Evolutionary conservation across 2,797 vertebrate genomes (phyloP).

Genomic region (Anomalospiza imberbis): DNA sequence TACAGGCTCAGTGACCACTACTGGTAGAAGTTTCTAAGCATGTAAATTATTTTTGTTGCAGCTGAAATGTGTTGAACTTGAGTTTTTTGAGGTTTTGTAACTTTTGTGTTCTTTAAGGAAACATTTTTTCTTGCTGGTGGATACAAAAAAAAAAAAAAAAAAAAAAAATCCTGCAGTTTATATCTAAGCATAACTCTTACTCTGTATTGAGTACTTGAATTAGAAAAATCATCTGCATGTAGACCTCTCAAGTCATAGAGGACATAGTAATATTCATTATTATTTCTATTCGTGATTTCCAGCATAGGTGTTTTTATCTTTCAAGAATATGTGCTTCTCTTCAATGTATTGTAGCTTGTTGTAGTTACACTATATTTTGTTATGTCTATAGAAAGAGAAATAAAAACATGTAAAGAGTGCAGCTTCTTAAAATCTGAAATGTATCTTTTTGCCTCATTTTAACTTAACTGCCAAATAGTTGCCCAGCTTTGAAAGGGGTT

Average conservation of each 20-base stretch:
- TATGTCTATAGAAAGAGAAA: not conserved
- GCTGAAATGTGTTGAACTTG: not conserved
- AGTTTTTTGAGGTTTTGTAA: not conserved
- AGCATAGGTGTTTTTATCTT: not conserved
- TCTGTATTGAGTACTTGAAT: not conserved
- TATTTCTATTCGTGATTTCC: not conserved
- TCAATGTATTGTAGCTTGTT: not conserved
- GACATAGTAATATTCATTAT: not conserved
- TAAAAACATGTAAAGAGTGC: not conserved
- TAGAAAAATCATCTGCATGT: not conserved
- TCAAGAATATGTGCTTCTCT: not conserved
- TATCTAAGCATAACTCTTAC: not conserved
- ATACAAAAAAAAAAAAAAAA: not conserved
- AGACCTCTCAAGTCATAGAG: not conserved
- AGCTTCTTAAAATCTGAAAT: not conserved
- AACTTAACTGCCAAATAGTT: not conserved
- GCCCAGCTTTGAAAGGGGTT: not conserved
- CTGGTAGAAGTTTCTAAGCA: not conserved
- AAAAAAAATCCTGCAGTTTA: not conserved
- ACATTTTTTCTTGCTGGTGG: not conserved
- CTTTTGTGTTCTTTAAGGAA: not conserved
- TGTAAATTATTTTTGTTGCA: not conserved
- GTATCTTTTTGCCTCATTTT: not conserved
- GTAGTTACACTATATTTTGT: not conserved
- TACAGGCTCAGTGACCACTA: not conserved